Base-by-base conservation (phyloP, 2,888 invertebrate species). In the Litoditis marina region DNA sequence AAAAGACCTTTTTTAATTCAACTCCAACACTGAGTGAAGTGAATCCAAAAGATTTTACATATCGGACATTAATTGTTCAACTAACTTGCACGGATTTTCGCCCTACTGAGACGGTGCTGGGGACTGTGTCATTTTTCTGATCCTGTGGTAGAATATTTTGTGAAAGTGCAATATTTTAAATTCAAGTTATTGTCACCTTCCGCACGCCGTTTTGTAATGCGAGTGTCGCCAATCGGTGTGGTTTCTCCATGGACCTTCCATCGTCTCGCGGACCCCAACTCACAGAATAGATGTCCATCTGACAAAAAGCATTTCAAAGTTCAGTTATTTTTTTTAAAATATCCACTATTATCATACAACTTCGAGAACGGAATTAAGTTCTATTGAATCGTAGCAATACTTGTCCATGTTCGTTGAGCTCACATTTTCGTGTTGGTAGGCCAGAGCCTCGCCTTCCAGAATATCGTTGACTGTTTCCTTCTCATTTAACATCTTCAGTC, bases 181-280 rank as follows among this genome's bases (percentile, higher is more conserved):
- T n/a, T n/a, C n/a, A n/a, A n/a, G n/a, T n/a, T n/a, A 44, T 7
- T 7, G 44, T 25, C 44, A 91, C 92, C 85, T 89, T 83, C n/a
- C 81, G 86, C 44, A 91, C 87, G 52, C 93, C 93, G 64, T 88
- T 87, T 77, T 88, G 85, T 11, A 94, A 86, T 0, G 93, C 92
- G 80, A 89, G 88, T 30, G 83, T 80, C 0, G 92, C 91, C 7
- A 94, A 86, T 57, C 88, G 86, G 16, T 92, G 92, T 0, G 94
- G 94, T 7, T 90, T 91, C 83, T 94, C 94, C 1, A 93, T 89
- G 0, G 91, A 92, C 80, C 92, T 92, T 2, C 94, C 94, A 83
- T 94, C 93, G 84, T 94, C 94, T 84, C 94, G 94, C 0, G 94
- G 94, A 39, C 94, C 94, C 94, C 94, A 95, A 0, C 92, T 93